phyloP scores from a whole-genome alignment of 2,113 vertebrate genomes.

The Ptychochromis oligacanthus region DNA sequence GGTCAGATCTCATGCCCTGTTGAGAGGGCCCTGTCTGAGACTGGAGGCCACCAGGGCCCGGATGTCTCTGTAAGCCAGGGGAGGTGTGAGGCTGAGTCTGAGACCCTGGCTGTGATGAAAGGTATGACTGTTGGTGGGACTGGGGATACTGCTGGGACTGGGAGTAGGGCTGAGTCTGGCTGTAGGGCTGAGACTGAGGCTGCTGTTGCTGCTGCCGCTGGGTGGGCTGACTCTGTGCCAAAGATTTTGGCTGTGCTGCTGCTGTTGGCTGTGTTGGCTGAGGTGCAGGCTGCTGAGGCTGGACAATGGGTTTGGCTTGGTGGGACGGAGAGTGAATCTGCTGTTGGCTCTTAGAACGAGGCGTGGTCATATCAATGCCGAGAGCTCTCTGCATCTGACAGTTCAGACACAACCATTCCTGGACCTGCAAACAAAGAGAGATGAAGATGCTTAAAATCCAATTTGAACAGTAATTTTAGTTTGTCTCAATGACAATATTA shows the following conservation, averaged over 20 bases:
- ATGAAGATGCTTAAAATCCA: slow-evolving; percentile 7
- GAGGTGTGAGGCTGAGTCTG: slow-evolving; percentile 64
- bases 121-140: slow-evolving; percentile 57
- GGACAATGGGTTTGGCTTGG: slow-evolving; percentile 81
- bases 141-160: slow-evolving; percentile 56
- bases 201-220: slow-evolving; percentile 59
- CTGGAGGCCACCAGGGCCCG: slow-evolving; percentile 44
- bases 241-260: slow-evolving; percentile 61
- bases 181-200: slow-evolving; percentile 49
- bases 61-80: slow-evolving; percentile 68
- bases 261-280: slow-evolving; percentile 60
- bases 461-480: not conserved
- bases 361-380: slow-evolving; percentile 98
- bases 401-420: slow-evolving; percentile 98
- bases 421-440: slow-evolving; percentile 82
- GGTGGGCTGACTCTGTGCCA: slow-evolving; percentile 65
- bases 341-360: slow-evolving; percentile 96
- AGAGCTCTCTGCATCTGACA: slow-evolving; percentile 99
- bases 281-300: slow-evolving; percentile 69
- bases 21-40: slow-evolving; percentile 63
- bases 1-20: slow-evolving; percentile 67
- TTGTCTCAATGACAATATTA: not conserved
- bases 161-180: slow-evolving; percentile 53
- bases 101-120: slow-evolving; percentile 50
- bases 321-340: slow-evolving; percentile 89